Conservation (phyloP, 2,888 invertebrate species). For the Drosophila formosana region DNA sequence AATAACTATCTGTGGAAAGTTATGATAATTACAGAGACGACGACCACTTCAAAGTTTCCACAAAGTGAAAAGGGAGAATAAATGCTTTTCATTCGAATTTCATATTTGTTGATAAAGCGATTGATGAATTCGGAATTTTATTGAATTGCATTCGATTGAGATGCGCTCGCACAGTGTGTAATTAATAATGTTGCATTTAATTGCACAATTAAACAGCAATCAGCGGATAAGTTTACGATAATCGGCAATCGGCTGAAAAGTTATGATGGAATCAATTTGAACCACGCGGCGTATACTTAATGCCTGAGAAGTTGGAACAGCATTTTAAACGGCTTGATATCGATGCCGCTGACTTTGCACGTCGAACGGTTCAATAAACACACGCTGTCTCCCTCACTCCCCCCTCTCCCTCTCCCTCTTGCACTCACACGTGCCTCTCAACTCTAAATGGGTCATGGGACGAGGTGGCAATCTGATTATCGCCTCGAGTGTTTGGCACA, state of each 20-base stretch:
- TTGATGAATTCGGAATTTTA: not conserved
- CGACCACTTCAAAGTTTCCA: conserved; percentile 7
- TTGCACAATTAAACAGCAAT: conserved; percentile 56
- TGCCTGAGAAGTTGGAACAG: conserved; percentile 2
- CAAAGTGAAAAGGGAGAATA: not conserved
- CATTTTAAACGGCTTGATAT: conserved; percentile 26
- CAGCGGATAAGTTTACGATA: conserved; percentile 34
- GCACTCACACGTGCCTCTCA: not conserved
- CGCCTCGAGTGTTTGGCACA: conserved; percentile 62
- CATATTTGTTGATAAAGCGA: not conserved
- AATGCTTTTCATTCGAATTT: not conserved
- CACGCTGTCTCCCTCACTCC: conserved; percentile 18
- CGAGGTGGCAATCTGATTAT: conserved; percentile 69
- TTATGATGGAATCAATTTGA: conserved; percentile 38
- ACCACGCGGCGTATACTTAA: conserved; percentile 16
- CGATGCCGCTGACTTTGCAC: conserved; percentile 63
- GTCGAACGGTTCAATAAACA: conserved; percentile 47
- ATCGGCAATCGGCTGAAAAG: conserved; percentile 21
- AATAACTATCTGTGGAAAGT: conserved; percentile 1
- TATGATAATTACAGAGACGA: conserved; percentile 5
- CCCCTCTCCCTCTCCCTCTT: not conserved
- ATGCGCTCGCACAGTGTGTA: conserved; percentile 9
- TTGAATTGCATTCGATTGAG: not conserved
- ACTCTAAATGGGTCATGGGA: conserved; percentile 1
- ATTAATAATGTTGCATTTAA: conserved; percentile 20